These are phyloP conservation scores for Mamestra brassicae DNA, from an alignment of 2,888 invertebrate species.

Conservation along the genomic window DNA sequence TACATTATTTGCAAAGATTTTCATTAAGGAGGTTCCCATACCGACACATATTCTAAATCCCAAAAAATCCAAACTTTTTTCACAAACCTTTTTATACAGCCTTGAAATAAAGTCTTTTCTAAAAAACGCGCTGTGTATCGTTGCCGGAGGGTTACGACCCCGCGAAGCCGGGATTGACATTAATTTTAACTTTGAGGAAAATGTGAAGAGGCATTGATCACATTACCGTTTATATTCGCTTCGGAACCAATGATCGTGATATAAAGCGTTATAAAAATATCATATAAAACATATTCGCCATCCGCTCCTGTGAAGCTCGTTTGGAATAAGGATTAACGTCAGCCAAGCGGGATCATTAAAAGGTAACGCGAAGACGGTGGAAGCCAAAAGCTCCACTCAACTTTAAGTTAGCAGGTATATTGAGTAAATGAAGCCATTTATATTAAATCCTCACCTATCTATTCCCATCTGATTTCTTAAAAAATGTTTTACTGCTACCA, in stretches of 20 bases:
- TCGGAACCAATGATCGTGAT: conserved; percentile 41
- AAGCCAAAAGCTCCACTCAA: conserved; percentile 12
- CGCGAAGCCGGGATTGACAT: conserved; percentile 73
- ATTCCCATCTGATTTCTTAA: conserved; percentile 20
- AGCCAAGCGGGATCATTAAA: conserved; percentile 46
- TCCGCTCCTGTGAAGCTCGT: conserved; percentile 31
- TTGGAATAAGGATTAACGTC: conserved; percentile 50
- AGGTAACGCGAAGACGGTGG: conserved; percentile 26
- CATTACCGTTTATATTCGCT: conserved; percentile 44
- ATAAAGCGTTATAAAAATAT: conserved; percentile 27
- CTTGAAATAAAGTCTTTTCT: conserved; percentile 34
- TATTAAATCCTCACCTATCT: conserved; percentile 2
- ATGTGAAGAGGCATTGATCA: conserved; percentile 52
- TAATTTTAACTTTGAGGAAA: conserved; percentile 66
- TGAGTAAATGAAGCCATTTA: background rate
- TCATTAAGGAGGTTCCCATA: background rate
- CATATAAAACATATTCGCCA: conserved; percentile 12
- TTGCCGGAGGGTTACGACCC: conserved; percentile 69
- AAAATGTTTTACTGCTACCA: conserved; percentile 11
- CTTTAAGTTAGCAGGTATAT: background rate
- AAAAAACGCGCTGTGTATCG: conserved; percentile 35
- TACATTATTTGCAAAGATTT: conserved; percentile 12
- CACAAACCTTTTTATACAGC: conserved; percentile 32
- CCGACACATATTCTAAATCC: conserved; percentile 9
- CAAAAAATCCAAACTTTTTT: conserved; percentile 10